These are phyloP conservation scores for Pseudomyrmex dendroicus DNA, from an alignment of 1,140 invertebrate genomes.

Conservation along the genomic window DNA sequence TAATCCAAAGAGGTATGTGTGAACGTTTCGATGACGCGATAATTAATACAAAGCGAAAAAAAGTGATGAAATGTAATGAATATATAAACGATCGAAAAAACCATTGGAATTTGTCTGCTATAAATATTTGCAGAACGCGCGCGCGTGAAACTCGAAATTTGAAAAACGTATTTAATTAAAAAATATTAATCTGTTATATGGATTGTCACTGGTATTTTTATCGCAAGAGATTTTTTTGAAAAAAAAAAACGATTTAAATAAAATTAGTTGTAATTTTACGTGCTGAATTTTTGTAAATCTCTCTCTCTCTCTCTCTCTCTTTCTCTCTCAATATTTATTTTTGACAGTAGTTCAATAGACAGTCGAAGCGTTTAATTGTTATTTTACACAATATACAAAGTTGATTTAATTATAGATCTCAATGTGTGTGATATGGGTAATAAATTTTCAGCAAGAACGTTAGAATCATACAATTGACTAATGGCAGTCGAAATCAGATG, in stretches of 20 bases:
- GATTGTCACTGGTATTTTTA: conserved; percentile 10
- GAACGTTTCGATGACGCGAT: neutral
- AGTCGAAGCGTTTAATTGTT: conserved; percentile 5
- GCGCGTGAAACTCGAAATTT: neutral
- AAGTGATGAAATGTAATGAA: neutral
- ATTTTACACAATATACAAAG: conserved; percentile 8
- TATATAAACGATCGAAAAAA: conserved; percentile 31
- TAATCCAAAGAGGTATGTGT: conserved; percentile 76
- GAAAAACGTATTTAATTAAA: conserved; percentile 33
- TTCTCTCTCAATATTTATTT: conserved; percentile 14
- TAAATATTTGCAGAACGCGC: conserved; percentile 11
- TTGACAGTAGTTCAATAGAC: neutral
- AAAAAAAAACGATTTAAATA: neutral
- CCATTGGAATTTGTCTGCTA: conserved; percentile 21
- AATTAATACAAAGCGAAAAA: neutral
- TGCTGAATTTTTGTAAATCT: neutral
- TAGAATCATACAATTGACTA: conserved; percentile 81
- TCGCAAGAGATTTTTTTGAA: neutral
- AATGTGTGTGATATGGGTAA: neutral
- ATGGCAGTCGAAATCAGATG: conserved; percentile 76
- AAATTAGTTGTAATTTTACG: conserved; percentile 12
- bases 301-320: neutral
- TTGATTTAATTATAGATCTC: conserved; percentile 39
- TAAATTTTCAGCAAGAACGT: conserved; percentile 79
- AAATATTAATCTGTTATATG: conserved; percentile 7